phyloP scores from a whole-genome alignment of 2,797 vertebrate species.

The Artibeus jamaicensis region DNA sequence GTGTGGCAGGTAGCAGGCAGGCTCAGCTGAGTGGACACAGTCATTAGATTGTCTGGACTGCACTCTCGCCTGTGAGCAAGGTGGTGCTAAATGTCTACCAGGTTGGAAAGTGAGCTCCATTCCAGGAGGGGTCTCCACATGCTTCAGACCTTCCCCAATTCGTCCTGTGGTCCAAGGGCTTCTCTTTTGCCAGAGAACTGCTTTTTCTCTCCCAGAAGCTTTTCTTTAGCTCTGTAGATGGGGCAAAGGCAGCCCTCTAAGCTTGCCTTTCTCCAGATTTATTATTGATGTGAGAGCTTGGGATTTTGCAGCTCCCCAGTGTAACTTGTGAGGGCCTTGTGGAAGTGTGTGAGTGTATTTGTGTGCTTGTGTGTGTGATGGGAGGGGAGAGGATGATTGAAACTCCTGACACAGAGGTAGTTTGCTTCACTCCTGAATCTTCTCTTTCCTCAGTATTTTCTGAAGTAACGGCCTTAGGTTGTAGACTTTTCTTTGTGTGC shows the following conservation, averaged over 20 bases:
- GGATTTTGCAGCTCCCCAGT: neutral
- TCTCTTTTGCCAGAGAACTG: neutral
- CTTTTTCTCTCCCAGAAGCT: neutral
- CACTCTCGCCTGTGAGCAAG: neutral
- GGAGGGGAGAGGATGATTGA: too few species aligned
- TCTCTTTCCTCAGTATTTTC: slow-evolving; percentile 11
- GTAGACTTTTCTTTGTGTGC: neutral
- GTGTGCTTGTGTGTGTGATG: neutral
- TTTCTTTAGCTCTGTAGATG: neutral
- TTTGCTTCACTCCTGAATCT: neutral
- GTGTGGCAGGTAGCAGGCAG: neutral
- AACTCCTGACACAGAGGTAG: neutral
- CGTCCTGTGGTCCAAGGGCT: neutral
- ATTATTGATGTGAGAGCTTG: neutral
- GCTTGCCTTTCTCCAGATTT: neutral
- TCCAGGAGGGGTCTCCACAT: neutral
- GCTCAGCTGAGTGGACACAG: neutral
- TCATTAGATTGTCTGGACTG: neutral
- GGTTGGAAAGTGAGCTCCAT: too few species aligned
- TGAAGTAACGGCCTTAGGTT: neutral
- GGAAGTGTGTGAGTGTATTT: neutral
- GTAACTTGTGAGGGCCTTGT: neutral
- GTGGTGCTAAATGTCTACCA: neutral
- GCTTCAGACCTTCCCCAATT: neutral
- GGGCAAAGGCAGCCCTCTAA: neutral